Conservation (phyloP, 2,797 vertebrate genomes). For the Sciaenops ocellatus region DNA sequence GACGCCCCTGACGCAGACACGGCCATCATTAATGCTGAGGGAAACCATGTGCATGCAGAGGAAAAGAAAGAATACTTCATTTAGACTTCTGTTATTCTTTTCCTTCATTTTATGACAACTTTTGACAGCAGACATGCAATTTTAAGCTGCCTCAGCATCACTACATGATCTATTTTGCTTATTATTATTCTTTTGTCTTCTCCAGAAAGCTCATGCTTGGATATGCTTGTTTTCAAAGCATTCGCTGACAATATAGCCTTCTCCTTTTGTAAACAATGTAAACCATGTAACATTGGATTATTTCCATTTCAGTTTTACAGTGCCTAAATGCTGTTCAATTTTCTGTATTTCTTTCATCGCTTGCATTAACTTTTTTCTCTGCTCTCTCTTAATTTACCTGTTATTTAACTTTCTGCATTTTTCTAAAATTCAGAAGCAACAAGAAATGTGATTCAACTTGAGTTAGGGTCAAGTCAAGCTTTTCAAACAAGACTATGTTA, state of each 20-base stretch:
- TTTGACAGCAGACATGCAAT: constrained; percentile 77
- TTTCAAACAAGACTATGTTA: constrained; percentile 70
- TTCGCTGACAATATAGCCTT: constrained; percentile 60
- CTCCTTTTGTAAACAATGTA: constrained; percentile 86
- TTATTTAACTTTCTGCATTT: constrained; percentile 64
- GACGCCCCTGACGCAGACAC: constrained; percentile 99
- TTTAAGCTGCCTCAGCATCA: constrained; percentile 70
- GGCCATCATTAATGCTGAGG: constrained; percentile 99
- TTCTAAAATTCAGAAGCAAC: constrained; percentile 65
- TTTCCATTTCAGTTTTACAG: constrained; percentile 89
- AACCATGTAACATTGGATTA: constrained; percentile 83
- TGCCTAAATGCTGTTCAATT: constrained; percentile 91
- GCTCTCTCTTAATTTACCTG: constrained; percentile 61
- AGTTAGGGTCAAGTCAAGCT: constrained; percentile 70
- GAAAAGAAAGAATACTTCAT: constrained; percentile 99
- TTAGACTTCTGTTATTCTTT: constrained; percentile 88
- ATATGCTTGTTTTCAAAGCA: constrained; percentile 61
- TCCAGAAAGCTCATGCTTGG: constrained; percentile 48
- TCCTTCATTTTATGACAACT: constrained; percentile 85
- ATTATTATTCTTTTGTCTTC: constrained; percentile 45
- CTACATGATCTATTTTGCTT: constrained; percentile 57
- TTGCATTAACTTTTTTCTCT: constrained; percentile 41
- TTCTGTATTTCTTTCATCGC: constrained; percentile 57
- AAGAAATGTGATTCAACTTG: constrained; percentile 71
- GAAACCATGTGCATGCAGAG: constrained; percentile 98